A percentile compares a stretch with the other conserved stretches of the same genome.
These are phyloP conservation scores for Rhagologus leucostigma DNA, from an alignment of 2,113 vertebrate species.

Conservation along the genomic window DNA sequence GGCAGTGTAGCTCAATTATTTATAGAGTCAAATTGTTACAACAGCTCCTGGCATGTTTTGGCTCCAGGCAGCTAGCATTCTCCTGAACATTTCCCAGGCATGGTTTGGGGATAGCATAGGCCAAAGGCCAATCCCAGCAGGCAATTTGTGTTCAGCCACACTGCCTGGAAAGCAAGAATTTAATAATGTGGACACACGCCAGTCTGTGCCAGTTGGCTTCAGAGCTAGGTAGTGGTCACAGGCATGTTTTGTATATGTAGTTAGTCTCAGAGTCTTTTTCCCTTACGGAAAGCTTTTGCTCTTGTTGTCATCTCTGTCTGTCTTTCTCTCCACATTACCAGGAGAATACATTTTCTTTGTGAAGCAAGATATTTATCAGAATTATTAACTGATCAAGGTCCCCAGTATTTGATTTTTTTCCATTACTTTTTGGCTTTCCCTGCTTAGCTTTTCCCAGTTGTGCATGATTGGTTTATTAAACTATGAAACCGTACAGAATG, in stretches of 20 bases:
- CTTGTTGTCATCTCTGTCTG: neutral
- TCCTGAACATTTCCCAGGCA: neutral
- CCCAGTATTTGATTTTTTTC: neutral
- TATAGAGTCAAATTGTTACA: constrained; percentile 30
- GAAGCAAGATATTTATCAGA: neutral
- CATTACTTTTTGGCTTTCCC: neutral
- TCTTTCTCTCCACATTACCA: neutral
- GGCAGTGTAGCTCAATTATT: neutral
- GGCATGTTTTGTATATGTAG: neutral
- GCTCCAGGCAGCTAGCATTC: neutral
- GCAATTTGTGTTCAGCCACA: neutral
- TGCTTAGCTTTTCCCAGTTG: neutral
- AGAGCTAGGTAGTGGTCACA: neutral
- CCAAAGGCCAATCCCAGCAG: constrained; percentile 50
- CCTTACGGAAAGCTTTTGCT: neutral
- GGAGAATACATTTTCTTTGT: neutral
- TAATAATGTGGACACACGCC: constrained; percentile 4
- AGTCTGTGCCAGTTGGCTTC: constrained; percentile 19
- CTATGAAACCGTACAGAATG: neutral
- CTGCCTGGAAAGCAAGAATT: constrained; percentile 23
- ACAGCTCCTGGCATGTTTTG: neutral
- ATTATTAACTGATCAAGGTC: neutral
- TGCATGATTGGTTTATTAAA: neutral
- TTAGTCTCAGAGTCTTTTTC: neutral
- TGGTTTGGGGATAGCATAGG: constrained; percentile 7